Evolutionary conservation across 2,113 vertebrate species (phyloP).

Genomic region (Vicugna pacos): DNA sequence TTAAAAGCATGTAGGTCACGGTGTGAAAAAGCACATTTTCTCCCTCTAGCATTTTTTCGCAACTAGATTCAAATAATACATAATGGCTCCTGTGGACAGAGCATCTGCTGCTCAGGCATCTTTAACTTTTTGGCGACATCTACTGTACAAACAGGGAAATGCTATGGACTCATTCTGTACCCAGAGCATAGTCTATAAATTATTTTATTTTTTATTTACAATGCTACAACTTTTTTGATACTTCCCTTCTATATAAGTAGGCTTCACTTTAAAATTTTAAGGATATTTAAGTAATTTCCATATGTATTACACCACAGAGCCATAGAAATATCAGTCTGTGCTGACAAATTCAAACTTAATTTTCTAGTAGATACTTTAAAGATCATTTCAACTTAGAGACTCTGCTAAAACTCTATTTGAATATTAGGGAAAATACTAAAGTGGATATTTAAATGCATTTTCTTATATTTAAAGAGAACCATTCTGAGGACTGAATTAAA

Average conservation of each 20-base stretch:
- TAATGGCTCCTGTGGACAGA: neutral
- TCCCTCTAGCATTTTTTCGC: neutral
- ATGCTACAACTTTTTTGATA: neutral
- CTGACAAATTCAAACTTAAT: neutral
- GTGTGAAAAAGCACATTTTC: neutral
- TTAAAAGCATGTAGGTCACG: neutral
- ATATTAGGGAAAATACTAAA: neutral
- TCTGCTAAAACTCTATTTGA: slow-evolving; percentile 22
- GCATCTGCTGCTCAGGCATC: neutral
- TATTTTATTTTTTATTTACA: slow-evolving; percentile 26
- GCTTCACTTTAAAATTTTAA: neutral
- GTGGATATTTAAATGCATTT: neutral
- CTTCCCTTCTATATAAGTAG: neutral
- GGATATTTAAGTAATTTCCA: slow-evolving; percentile 1
- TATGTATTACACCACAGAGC: neutral
- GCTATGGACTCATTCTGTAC: neutral
- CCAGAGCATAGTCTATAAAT: neutral
- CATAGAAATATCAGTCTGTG: neutral
- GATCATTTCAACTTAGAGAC: neutral
- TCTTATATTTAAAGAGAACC: neutral
- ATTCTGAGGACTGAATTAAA: neutral
- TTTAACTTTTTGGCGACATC: slow-evolving; percentile 72
- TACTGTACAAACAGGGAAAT: slow-evolving; percentile 68
- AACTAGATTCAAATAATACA: neutral
- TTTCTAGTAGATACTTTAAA: slow-evolving; percentile 25